Evolutionary conservation across 2,888 invertebrate genomes (phyloP).

Genomic region (Sarcophaga carnaria): DNA sequence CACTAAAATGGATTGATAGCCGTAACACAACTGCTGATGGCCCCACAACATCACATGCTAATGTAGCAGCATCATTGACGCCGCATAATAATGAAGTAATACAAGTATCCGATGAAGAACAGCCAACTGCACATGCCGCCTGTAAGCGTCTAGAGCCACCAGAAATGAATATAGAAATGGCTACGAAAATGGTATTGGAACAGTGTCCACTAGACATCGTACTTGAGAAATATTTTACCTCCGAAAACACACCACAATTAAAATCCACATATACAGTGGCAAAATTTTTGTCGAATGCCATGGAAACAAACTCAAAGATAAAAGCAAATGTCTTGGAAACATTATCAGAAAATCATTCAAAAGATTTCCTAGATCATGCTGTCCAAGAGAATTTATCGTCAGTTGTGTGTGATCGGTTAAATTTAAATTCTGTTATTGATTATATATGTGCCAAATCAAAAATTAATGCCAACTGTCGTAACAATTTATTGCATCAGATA

Average conservation of each 20-base stretch:
- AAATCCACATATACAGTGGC: constrained; percentile 74
- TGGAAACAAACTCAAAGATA: constrained; percentile 77
- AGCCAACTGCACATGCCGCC: constrained; percentile 6
- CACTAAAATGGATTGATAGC: constrained; percentile 76
- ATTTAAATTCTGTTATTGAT: constrained; percentile 78
- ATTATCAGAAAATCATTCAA: constrained; percentile 80
- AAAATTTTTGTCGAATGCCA: constrained; percentile 77
- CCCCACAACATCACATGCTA: neutral
- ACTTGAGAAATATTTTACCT: constrained; percentile 76
- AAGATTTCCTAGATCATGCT: constrained; percentile 80
- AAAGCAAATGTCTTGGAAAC: constrained; percentile 78
- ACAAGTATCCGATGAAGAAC: neutral
- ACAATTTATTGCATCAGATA: constrained; percentile 76
- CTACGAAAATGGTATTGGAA: constrained; percentile 65
- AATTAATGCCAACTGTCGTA: constrained; percentile 77
- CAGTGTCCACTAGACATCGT: constrained; percentile 71
- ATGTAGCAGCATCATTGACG: neutral
- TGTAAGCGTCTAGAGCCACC: constrained; percentile 32
- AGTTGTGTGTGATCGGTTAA: constrained; percentile 81
- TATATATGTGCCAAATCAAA: constrained; percentile 80
- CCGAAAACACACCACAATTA: constrained; percentile 68
- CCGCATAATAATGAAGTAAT: constrained; percentile 24
- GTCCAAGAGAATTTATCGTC: constrained; percentile 80
- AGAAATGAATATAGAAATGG: constrained; percentile 52
- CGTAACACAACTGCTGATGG: constrained; percentile 51